Conservation (phyloP, 2,113 vertebrate species). For the Smithornis capensis region DNA sequence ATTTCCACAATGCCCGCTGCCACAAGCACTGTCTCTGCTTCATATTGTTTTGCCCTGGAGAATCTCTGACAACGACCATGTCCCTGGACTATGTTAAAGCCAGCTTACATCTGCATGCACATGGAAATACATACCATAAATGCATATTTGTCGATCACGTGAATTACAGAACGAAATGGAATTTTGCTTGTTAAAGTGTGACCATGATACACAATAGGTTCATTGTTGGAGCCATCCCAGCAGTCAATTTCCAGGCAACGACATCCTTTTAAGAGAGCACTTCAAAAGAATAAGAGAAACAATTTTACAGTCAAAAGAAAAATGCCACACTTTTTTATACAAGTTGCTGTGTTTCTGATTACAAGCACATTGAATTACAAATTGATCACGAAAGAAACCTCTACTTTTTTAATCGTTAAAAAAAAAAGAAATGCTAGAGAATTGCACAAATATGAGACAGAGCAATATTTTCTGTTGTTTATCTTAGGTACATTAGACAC, state of each 20-base stretch:
- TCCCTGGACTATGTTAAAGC: not conserved
- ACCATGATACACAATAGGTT: conserved; percentile 87
- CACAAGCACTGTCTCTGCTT: not conserved
- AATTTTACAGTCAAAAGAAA: not conserved
- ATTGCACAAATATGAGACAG: not conserved
- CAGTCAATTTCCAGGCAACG: conserved; percentile 91
- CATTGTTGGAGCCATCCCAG: conserved; percentile 82
- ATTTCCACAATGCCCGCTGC: not conserved
- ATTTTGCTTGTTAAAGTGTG: conserved; percentile 87
- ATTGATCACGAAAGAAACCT: rapidly evolving
- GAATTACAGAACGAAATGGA: conserved; percentile 81
- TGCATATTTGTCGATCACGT: conserved; percentile 80
- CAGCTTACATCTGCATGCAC: not conserved
- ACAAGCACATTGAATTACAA: not conserved
- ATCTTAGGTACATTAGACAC: not conserved
- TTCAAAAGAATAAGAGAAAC: conserved; percentile 48
- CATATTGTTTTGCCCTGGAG: not conserved
- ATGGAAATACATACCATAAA: conserved; percentile 75
- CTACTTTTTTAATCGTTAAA: not conserved
- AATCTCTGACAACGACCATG: not conserved
- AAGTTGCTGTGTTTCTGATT: not conserved
- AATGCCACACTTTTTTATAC: not conserved
- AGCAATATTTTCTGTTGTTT: not conserved
- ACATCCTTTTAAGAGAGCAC: conserved; percentile 86
- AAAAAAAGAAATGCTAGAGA: not conserved